A percentile compares a stretch with the other conserved stretches of the same genome.
Conservation (phyloP, 2,888 invertebrate genomes). For the Tinea semifulvella region DNA sequence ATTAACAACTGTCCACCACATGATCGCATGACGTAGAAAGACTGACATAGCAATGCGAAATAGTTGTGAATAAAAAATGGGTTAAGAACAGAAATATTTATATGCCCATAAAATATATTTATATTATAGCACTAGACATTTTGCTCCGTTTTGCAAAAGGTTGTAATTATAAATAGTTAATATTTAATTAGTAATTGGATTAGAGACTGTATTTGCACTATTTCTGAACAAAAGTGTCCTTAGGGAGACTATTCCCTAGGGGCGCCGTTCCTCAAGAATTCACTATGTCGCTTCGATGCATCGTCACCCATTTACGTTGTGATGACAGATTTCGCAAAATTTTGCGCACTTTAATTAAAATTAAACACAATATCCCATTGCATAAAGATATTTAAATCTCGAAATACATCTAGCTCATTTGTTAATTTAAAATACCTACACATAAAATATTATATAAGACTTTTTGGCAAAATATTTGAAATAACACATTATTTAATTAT, state of each 20-base stretch:
- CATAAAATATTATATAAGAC: constrained; percentile 39
- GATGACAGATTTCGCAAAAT: constrained; percentile 33
- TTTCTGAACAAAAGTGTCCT: constrained; percentile 29
- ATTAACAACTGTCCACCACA: neutral
- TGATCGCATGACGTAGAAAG: constrained; percentile 13
- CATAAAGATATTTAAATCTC: constrained; percentile 32
- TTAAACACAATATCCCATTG: constrained; percentile 32
- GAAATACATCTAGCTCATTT: constrained; percentile 58
- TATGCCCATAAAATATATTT: constrained; percentile 41
- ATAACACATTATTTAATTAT: constrained; percentile 67
- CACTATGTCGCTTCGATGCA: constrained; percentile 23
- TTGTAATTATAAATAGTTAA: constrained; percentile 58
- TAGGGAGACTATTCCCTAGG: neutral
- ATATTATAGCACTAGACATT: constrained; percentile 52
- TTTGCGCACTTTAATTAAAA: constrained; percentile 27
- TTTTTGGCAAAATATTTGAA: constrained; percentile 64
- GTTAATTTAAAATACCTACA: constrained; percentile 60
- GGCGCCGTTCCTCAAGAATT: neutral
- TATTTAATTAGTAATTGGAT: constrained; percentile 39
- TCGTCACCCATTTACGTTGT: constrained; percentile 33
- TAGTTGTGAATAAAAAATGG: constrained; percentile 12
- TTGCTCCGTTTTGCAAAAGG: constrained; percentile 61
- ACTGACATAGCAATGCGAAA: constrained; percentile 13
- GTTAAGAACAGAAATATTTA: constrained; percentile 16
- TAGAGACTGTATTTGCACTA: constrained; percentile 61